Conservation (phyloP, 2,113 vertebrate species). For the Peromyscus californicus region DNA sequence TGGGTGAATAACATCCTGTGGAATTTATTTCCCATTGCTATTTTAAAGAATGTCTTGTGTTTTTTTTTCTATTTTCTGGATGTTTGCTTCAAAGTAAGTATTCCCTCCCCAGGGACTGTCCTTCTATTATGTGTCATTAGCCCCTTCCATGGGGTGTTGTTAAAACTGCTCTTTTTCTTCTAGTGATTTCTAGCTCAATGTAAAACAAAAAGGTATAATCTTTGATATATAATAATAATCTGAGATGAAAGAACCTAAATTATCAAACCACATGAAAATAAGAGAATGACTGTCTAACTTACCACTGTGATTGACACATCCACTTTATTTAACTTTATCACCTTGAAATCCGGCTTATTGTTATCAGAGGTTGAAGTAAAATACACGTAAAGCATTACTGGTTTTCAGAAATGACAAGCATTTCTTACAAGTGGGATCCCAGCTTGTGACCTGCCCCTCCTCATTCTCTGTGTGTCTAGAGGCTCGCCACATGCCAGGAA, state of each 20-base stretch:
- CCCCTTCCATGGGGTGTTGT: neutral
- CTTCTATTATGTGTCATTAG: neutral
- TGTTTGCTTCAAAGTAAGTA: neutral
- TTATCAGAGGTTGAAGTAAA: constrained; percentile 38
- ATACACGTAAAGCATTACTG: constrained; percentile 28
- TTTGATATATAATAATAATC: neutral
- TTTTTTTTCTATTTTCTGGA: neutral
- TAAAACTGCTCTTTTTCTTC: neutral
- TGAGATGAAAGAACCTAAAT: neutral
- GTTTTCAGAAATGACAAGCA: constrained; percentile 64
- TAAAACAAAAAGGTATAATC: constrained; percentile 31
- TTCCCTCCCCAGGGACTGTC: neutral
- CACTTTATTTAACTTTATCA: constrained; percentile 46
- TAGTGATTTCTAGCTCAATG: constrained; percentile 11
- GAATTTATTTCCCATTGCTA: constrained; percentile 21
- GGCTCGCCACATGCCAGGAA: neutral
- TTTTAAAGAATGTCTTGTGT: neutral
- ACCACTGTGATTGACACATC: constrained; percentile 1
- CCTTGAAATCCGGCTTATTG: constrained; percentile 45
- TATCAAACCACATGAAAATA: constrained; percentile 49
- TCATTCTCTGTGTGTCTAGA: constrained; percentile 24
- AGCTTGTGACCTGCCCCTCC: neutral
- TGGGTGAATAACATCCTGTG: constrained; percentile 7
- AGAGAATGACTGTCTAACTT: neutral
- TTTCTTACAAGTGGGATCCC: neutral